A percentile compares a stretch with the other conserved stretches of the same genome.
Evolutionary conservation across 2,797 vertebrate genomes (phyloP).

Genomic region (Pangasius krempfi): DNA sequence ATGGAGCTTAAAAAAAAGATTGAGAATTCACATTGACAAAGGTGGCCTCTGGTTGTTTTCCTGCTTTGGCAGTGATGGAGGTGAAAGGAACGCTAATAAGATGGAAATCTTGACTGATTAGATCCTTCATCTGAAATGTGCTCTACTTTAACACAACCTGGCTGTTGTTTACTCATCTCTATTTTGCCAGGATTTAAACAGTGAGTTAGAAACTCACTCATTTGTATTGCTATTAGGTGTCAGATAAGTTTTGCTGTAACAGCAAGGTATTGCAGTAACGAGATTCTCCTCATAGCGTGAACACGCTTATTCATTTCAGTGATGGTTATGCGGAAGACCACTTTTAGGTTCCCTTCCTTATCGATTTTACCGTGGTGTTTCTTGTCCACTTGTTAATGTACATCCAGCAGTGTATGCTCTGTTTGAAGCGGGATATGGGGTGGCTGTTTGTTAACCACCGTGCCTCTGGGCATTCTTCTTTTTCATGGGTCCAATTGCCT

Average conservation of each 20-base stretch:
- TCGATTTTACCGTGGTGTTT: not conserved
- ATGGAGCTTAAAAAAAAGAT: constrained; percentile 58
- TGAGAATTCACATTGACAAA: constrained; percentile 62
- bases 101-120: constrained; percentile 66
- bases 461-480: constrained; percentile 31
- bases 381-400: constrained; percentile 24
- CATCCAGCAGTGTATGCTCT: constrained; percentile 10
- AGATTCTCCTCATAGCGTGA: not conserved
- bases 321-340: not conserved
- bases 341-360: not conserved
- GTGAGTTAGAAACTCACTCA: not conserved
- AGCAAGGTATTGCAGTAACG: not conserved
- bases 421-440: constrained; percentile 24
- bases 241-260: not conserved
- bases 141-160: constrained; percentile 55
- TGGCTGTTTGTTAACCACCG: constrained; percentile 34
- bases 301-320: not conserved
- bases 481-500: constrained; percentile 17
- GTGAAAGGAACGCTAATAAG: constrained; percentile 72
- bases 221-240: not conserved
- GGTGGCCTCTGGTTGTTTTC: constrained; percentile 66
- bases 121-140: constrained; percentile 65
- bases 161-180: constrained; percentile 13
- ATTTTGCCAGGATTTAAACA: not conserved
- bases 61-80: constrained; percentile 63